Percentiles rank a stretch among this genome's conserved stretches.
These are phyloP conservation scores for Anolis apletophallus DNA, from an alignment of 2,797 vertebrate species.

Conservation along the genomic window DNA sequence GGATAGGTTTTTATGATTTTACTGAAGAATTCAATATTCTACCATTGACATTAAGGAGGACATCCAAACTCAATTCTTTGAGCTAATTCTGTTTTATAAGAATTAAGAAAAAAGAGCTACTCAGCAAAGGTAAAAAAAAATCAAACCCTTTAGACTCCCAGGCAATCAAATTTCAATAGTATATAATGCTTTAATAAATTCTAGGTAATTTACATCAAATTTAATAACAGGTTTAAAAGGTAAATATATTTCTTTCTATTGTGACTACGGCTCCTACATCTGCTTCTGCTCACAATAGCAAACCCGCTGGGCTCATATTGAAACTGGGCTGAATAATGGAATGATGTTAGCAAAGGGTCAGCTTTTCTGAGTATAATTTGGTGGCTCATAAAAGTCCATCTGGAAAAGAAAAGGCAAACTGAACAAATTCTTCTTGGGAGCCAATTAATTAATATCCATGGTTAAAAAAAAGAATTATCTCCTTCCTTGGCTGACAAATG, in stretches of 20 bases:
- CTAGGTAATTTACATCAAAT: constrained; percentile 8
- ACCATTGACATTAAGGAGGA: constrained; percentile 30
- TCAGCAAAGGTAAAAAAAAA: constrained; percentile 29
- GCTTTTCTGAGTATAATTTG: background rate
- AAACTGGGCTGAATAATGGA: background rate
- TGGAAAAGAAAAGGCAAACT: background rate
- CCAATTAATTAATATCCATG: background rate
- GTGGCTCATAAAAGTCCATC: background rate
- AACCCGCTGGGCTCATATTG: background rate
- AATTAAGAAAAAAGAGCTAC: constrained; percentile 6
- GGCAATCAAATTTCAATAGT: constrained; percentile 24
- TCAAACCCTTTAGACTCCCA: constrained; percentile 36
- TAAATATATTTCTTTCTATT: background rate
- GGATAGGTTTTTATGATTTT: constrained; percentile 13
- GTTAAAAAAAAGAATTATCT: background rate
- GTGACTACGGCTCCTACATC: background rate
- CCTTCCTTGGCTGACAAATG: background rate
- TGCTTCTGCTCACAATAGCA: background rate
- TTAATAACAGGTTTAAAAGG: constrained; percentile 4
- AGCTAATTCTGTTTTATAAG: constrained; percentile 18
- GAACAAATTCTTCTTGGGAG: background rate
- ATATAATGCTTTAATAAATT: constrained; percentile 17
- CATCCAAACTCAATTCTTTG: constrained; percentile 27
- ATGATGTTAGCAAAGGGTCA: background rate
- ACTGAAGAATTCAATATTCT: constrained; percentile 18